phyloP scores from a whole-genome alignment of 2,888 invertebrate species.

The Caenorhabditis sinica region DNA sequence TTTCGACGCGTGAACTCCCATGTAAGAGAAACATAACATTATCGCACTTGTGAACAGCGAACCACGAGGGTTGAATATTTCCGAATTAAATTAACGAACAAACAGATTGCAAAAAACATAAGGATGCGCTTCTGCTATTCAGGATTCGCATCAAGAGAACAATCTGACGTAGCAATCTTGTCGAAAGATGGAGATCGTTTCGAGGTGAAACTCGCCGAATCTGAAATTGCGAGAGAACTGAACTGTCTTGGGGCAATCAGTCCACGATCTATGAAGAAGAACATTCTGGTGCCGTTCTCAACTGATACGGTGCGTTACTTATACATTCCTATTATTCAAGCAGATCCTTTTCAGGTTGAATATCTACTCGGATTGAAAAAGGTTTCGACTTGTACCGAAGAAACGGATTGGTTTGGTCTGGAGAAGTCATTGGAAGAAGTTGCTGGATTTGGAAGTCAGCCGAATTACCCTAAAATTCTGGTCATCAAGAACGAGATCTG shows the following conservation, averaged over 20 bases:
- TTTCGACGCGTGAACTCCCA: background rate
- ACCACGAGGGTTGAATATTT: background rate
- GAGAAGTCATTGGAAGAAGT: conserved; percentile 89
- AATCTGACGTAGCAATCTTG: conserved; percentile 44
- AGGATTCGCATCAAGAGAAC: conserved; percentile 21
- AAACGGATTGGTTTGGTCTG: conserved; percentile 44
- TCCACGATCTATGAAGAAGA: conserved; percentile 36
- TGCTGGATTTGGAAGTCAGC: conserved; percentile 94
- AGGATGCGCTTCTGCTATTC: conserved; percentile 37
- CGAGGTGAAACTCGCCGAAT: conserved; percentile 45
- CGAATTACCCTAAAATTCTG: conserved; percentile 91
- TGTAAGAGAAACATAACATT: no score
- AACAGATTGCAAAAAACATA: conserved; percentile 3
- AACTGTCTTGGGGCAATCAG: conserved; percentile 45
- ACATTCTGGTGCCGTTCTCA: conserved; percentile 54
- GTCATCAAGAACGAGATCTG: conserved; percentile 22
- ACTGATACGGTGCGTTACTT: conserved; percentile 22
- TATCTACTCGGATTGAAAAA: conserved; percentile 34
- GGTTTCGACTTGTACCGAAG: conserved; percentile 24
- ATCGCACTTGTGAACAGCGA: no score
- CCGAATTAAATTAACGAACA: background rate
- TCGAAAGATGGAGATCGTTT: conserved; percentile 54
- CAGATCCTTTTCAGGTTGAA: conserved; percentile 24
- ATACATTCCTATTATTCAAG: background rate
- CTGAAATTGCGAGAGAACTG: conserved; percentile 45